A percentile compares a stretch with the other conserved stretches of the same genome.
phyloP scores from a whole-genome alignment of 1,140 invertebrate species.

The Trachymyrmex cornetzi region DNA sequence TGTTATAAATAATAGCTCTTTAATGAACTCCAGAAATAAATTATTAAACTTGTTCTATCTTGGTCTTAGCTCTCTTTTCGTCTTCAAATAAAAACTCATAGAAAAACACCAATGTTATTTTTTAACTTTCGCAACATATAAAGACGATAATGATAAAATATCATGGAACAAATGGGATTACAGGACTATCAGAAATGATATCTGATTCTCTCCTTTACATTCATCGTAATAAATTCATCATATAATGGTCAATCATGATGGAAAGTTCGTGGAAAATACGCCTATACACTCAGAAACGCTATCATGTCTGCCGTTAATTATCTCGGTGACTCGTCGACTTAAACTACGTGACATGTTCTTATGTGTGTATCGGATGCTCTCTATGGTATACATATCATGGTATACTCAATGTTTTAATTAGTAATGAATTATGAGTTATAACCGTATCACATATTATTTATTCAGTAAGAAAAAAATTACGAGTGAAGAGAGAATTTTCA shows the following conservation, averaged over 20 bases:
- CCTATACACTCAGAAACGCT: neutral
- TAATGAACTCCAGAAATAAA: neutral
- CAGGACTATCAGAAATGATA: constrained; percentile 25
- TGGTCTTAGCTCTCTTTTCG: neutral
- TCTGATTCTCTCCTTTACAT: neutral
- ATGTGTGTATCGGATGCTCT: no score
- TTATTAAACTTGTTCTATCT: neutral
- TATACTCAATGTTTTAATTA: neutral
- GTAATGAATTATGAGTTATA: neutral
- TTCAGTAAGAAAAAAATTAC: constrained; percentile 18
- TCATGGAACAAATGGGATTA: constrained; percentile 63
- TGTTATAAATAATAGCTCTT: neutral
- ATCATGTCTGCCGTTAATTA: neutral
- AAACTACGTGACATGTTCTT: constrained; percentile 11
- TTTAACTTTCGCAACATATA: neutral
- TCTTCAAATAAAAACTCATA: no score
- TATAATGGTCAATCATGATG: neutral
- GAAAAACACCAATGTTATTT: neutral
- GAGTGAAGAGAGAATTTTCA: neutral
- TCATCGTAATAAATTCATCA: neutral
- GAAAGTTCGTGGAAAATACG: neutral
- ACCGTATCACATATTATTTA: neutral
- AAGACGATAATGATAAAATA: constrained; percentile 19
- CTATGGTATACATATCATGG: neutral
- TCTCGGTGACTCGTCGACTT: constrained; percentile 5